phyloP scores from a whole-genome alignment of 2,888 invertebrate species.

The Drosophila kanekoi region DNA sequence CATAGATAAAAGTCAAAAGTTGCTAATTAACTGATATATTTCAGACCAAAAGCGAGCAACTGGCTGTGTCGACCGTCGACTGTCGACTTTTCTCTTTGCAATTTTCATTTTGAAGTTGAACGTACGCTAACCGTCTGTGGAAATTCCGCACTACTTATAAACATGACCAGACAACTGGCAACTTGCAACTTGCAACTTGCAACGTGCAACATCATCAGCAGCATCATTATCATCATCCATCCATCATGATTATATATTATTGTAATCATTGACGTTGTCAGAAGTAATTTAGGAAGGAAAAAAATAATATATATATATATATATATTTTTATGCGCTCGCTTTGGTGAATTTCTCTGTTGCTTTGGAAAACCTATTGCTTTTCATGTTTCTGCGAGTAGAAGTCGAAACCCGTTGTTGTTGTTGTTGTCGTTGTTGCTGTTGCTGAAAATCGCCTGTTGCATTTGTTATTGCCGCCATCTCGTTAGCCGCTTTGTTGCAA shows the following conservation, averaged over 20 bases:
- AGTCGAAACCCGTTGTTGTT: constrained; percentile 49
- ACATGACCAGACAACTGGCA: constrained; percentile 49
- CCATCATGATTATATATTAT: constrained; percentile 47
- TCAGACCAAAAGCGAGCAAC: constrained; percentile 46
- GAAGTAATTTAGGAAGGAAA: constrained; percentile 75
- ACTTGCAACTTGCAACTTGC: constrained; percentile 15
- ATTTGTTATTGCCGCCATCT: constrained; percentile 47
- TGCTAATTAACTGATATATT: constrained; percentile 69
- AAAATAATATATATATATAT: constrained; percentile 1
- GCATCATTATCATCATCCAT: constrained; percentile 35
- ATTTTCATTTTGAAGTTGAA: constrained; percentile 69
- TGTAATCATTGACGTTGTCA: constrained; percentile 62
- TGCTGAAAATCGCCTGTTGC: constrained; percentile 47
- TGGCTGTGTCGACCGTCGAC: constrained; percentile 60
- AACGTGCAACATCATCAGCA: constrained; percentile 40
- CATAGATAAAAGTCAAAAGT: constrained; percentile 62
- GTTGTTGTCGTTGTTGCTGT: constrained; percentile 27
- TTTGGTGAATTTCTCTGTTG: constrained; percentile 54
- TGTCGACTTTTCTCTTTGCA: constrained; percentile 61
- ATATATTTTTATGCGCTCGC: constrained; percentile 45
- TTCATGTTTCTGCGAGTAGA: constrained; percentile 47
- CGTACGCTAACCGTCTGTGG: constrained; percentile 72
- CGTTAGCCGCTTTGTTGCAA: constrained; percentile 59
- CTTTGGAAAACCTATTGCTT: constrained; percentile 58
- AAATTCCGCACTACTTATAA: constrained; percentile 79